Evolutionary conservation across 2,113 vertebrate genomes (phyloP).

Genomic region (Onychorhynchus coronatus): DNA sequence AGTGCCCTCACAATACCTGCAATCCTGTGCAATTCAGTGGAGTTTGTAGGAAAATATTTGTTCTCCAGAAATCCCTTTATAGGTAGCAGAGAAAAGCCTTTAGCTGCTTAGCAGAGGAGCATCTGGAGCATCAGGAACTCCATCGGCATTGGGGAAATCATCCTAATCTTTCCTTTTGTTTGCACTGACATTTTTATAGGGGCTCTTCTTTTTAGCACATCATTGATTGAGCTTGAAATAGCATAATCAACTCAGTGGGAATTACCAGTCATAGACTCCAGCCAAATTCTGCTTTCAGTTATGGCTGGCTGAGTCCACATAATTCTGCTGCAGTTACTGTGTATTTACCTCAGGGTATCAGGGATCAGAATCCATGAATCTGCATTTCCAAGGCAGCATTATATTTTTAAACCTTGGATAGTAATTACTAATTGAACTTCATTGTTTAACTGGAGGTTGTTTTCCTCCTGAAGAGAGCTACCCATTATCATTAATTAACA

Average conservation of each 20-base stretch:
- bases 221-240: slow-evolving; percentile 25
- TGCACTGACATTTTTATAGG: slow-evolving; percentile 30
- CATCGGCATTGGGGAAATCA: not conserved
- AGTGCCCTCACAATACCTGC: not conserved
- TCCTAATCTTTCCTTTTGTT: slow-evolving; percentile 29
- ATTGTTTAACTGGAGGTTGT: not conserved
- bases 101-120: not conserved
- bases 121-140: not conserved
- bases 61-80: not conserved
- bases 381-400: not conserved
- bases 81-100: not conserved
- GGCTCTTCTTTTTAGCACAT: slow-evolving; percentile 6
- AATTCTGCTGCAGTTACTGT: not conserved
- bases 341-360: not conserved
- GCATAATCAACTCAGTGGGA: slow-evolving; percentile 31
- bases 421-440: not conserved
- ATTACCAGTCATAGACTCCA: not conserved
- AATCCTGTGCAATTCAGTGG: not conserved
- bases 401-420: not conserved
- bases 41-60: not conserved
- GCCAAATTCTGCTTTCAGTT: not conserved
- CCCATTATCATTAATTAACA: not conserved
- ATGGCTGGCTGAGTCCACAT: not conserved
- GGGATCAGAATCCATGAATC: not conserved
- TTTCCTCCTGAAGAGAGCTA: not conserved